Conservation (phyloP, 2,888 invertebrate genomes). For the Eupithecia subfuscata region DNA sequence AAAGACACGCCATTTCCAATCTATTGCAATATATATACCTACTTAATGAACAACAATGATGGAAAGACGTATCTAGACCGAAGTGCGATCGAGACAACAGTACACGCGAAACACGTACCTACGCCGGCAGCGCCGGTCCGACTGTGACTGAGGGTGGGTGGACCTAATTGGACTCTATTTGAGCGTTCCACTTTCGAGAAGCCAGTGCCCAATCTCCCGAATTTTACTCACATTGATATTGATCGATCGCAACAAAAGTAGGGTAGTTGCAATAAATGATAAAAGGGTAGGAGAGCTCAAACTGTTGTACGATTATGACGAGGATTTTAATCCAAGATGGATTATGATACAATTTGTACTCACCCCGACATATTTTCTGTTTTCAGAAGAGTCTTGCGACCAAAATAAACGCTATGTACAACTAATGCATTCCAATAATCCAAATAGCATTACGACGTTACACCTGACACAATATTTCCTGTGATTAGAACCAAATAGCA, state of each 20-base stretch:
- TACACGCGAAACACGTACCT: too few species aligned
- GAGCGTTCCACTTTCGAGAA: too few species aligned
- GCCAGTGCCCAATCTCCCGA: too few species aligned
- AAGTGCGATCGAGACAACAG: too few species aligned
- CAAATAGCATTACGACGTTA: not conserved
- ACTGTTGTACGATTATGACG: not conserved
- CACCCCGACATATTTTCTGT: slow-evolving; percentile 66
- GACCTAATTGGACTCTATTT: too few species aligned
- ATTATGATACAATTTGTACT: slow-evolving; percentile 41
- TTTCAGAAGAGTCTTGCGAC: not conserved
- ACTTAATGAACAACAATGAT: too few species aligned
- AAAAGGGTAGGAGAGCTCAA: not conserved
- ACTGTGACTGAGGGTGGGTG: too few species aligned
- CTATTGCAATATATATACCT: too few species aligned
- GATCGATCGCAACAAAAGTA: slow-evolving; percentile 3
- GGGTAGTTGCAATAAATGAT: slow-evolving; percentile 7
- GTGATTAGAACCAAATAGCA: not conserved
- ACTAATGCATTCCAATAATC: not conserved
- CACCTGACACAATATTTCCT: not conserved
- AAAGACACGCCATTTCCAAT: too few species aligned
- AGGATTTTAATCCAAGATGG: not conserved
- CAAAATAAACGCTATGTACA: not conserved
- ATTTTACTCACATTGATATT: too few species aligned
- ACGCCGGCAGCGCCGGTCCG: too few species aligned
- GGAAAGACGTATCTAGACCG: too few species aligned